phyloP scores from a whole-genome alignment of 92 coral and sea anemone genomes.

The Palythoa grandiflora region DNA sequence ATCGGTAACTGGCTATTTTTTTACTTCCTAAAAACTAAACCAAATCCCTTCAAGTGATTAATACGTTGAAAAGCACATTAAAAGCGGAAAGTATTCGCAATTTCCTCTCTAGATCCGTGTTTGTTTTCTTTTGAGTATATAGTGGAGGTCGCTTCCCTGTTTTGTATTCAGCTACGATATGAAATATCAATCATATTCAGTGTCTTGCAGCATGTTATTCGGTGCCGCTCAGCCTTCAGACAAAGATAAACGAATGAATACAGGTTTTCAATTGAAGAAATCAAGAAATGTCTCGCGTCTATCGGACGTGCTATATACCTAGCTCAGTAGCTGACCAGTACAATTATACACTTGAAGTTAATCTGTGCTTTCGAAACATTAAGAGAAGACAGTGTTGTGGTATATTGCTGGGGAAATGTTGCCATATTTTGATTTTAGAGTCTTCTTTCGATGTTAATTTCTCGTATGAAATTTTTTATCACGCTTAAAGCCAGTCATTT shows the following conservation, averaged over 20 bases:
- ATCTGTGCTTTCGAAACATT: neutral
- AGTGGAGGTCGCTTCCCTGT: neutral
- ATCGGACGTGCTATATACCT: too few species aligned
- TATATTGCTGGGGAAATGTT: neutral
- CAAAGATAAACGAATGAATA: neutral
- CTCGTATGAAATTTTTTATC: neutral
- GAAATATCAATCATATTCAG: too few species aligned
- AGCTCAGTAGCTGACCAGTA: neutral
- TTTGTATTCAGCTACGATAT: neutral
- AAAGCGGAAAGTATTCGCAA: conserved; percentile 21
- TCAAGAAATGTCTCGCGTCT: neutral
- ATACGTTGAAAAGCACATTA: neutral
- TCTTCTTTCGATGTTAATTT: neutral
- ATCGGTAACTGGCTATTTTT: neutral
- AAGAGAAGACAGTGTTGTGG: neutral
- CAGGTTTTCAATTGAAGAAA: neutral
- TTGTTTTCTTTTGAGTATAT: conserved; percentile 19
- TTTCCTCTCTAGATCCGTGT: conserved; percentile 26
- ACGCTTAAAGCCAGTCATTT: neutral
- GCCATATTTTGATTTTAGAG: neutral
- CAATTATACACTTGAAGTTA: neutral
- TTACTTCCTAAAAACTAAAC: neutral
- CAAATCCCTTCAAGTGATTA: neutral
- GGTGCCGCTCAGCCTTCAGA: neutral
- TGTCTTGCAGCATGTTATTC: neutral